phyloP scores from a whole-genome alignment of 2,113 vertebrate species.

The Circaetus cinerascens region DNA sequence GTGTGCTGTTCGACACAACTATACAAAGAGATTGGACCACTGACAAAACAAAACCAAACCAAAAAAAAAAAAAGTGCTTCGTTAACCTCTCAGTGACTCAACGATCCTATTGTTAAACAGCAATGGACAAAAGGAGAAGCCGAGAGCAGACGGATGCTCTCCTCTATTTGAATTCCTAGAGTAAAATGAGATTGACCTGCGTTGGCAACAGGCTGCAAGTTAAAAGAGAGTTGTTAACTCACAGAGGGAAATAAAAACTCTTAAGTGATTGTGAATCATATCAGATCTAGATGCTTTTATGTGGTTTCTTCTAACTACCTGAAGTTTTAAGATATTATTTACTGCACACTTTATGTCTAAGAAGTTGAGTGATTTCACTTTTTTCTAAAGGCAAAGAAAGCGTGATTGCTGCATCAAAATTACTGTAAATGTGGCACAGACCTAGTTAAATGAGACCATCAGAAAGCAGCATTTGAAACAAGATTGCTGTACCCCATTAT shows the following conservation, averaged over 20 bases:
- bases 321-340: not conserved
- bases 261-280: not conserved
- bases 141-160: not conserved
- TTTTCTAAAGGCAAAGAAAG: not conserved
- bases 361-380: not conserved
- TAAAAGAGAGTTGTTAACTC: not conserved
- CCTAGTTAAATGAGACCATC: not conserved
- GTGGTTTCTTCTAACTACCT: not conserved
- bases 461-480: not conserved
- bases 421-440: not conserved
- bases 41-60: not conserved
- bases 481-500: not conserved
- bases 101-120: conserved; percentile 7
- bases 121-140: not conserved
- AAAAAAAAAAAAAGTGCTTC: not conserved
- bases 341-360: not conserved
- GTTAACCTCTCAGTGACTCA: conserved; percentile 39
- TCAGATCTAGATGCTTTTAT: not conserved
- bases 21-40: conserved; percentile 32
- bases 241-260: not conserved
- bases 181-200: not conserved
- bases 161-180: not conserved
- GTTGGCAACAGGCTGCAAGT: not conserved
- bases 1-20: not conserved
- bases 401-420: not conserved